Evolutionary conservation across 2,888 invertebrate species (phyloP), one percentile per base, ranked within the genome.

Genomic region (Ophioninae sp.): DNA sequence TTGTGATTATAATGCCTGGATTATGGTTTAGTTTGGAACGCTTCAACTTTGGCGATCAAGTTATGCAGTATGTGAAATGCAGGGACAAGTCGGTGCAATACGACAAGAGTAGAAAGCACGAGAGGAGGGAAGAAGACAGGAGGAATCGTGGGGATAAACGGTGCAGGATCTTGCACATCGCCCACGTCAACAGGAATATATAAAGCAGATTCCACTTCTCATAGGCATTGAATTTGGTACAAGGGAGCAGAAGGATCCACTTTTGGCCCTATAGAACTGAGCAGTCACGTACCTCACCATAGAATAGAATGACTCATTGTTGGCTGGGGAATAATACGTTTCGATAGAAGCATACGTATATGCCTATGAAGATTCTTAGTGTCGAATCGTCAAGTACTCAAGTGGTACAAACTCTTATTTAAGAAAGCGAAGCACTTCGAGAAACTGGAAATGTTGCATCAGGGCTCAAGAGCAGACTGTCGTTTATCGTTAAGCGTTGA

Each of bases 231-330:
- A 79, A 84, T 73, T 79, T 81, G 61, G 78, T 39, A 68, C 67
- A 83, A 85, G 76, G 69, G 69, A 30, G 75, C 64, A 63, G 85
- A 73, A 73, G 85, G 69, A 80, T 73, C 58, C 71, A 76, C 83
- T 87, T 85, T 87, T 87, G 79, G 83, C 82, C 83, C 74, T 17
- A 71, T 59, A 65, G 72, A 82, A 72, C 83, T 81, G 82, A 82
- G 88, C 87, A 87, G 87, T 89, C 88, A 85, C 85, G 86, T 89
- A 88, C 88, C 87, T 82, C 81, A 84, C 88, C 87, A 87, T 88
- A 87, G 88, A 89, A 87, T 87, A 86, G 88, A 89, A 90, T 90
- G 90, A 90, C 90, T 90, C 90, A 89, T 89, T 89, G 88, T 90
- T 89, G 86, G 88, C 86, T 87, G 74, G 23, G 23, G 88, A 90